These are phyloP conservation scores for Cotesia vestalis DNA, from an alignment of 1,140 invertebrate species.

Conservation along the genomic window DNA sequence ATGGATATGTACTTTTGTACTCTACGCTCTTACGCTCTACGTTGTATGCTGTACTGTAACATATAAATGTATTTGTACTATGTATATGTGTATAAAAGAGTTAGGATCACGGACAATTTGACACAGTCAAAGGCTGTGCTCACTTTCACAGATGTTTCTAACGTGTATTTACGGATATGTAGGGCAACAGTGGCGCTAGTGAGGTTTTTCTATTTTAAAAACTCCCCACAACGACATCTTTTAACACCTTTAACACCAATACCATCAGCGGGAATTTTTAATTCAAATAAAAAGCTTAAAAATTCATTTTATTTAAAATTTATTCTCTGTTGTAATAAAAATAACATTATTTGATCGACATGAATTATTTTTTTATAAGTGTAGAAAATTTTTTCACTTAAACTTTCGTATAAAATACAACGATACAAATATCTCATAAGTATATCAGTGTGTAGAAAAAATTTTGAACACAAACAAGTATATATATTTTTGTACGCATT, in stretches of 20 bases:
- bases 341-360: constrained; percentile 1
- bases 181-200: background rate
- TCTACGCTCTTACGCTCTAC: background rate
- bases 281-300: background rate
- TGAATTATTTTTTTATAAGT: constrained; percentile 17
- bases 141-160: too few species aligned
- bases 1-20: background rate
- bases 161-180: too few species aligned
- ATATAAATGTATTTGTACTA: background rate
- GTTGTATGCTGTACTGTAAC: background rate
- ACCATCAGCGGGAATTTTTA: background rate
- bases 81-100: background rate
- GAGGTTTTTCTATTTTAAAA: background rate
- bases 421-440: background rate
- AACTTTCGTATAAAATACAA: constrained; percentile 18
- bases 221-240: background rate
- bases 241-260: background rate
- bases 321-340: background rate
- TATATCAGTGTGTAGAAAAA: too few species aligned
- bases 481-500: background rate
- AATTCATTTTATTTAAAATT: too few species aligned
- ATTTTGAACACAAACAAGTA: background rate
- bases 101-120: constrained; percentile 7
- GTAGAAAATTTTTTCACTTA: constrained; percentile 12
- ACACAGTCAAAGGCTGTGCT: background rate